These are phyloP conservation scores for Drosophila bocki DNA, from an alignment of 1,140 invertebrate genomes.

Conservation along the genomic window DNA sequence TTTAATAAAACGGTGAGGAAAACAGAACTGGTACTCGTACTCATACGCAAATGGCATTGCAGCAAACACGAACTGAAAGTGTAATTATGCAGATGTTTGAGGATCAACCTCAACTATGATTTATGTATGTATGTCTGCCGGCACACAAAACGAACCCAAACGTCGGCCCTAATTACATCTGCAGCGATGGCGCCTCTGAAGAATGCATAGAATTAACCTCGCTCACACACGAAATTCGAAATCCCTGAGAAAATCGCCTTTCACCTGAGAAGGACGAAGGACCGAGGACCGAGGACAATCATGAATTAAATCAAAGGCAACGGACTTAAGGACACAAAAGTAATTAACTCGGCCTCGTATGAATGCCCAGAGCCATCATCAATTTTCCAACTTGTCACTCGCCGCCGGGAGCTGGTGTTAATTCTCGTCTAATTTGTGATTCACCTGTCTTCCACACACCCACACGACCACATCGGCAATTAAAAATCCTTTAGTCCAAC, in stretches of 20 bases:
- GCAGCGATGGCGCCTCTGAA: conserved; percentile 9
- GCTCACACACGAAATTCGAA: conserved; percentile 11
- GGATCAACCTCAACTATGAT: conserved; percentile 44
- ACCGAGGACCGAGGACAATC: conserved; percentile 17
- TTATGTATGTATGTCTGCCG: conserved; percentile 43
- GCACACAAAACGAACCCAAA: conserved; percentile 10
- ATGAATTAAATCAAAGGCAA: conserved; percentile 40
- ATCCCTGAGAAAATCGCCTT: conserved; percentile 32
- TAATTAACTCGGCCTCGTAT: conserved; percentile 61
- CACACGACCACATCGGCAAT: conserved; percentile 57
- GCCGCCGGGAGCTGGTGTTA: conserved; percentile 44
- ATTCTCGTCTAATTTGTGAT: conserved; percentile 70
- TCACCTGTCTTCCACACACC: conserved; percentile 49
- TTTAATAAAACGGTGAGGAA: conserved; percentile 74
- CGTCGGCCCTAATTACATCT: conserved; percentile 40
- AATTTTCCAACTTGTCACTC: conserved; percentile 48
- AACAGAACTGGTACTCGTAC: conserved; percentile 27
- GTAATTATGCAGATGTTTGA: conserved; percentile 77
- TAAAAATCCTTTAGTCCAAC: conserved; percentile 78
- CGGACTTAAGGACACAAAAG: conserved; percentile 53
- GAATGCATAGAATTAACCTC: conserved; percentile 18
- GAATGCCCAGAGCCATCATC: conserved; percentile 59
- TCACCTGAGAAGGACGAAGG: conserved; percentile 6
- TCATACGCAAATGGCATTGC: conserved; percentile 50
- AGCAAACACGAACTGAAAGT: conserved; percentile 68